Base-by-base conservation (phyloP, 2,888 invertebrate genomes). In the Ichneumon xanthorius region DNA sequence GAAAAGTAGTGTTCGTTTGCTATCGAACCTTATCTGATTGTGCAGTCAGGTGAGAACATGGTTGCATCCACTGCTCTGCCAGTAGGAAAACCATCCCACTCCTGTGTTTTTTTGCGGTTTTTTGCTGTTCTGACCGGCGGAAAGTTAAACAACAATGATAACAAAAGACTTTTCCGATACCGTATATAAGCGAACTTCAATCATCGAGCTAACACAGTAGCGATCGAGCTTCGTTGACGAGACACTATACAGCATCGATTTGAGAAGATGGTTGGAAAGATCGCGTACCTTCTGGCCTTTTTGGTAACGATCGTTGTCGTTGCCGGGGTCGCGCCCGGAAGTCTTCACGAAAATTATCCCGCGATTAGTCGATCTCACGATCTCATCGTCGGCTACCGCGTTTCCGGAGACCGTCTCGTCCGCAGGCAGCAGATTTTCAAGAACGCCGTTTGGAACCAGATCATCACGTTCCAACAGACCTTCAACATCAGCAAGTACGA, bases 391-490 rank as follows among this genome's bases (percentile, higher is more conserved):
- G 93, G 92, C 11, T 16, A 5, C 33, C 88, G 91, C 22, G 6
- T 84, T 48, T 70, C 87, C 0, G 90, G 90, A 2, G 93, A 93
- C 76, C 83, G 76, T 7, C 84, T 91, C 4, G 76, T 89, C 0
- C 9, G 84, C 0, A 84, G 50, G 26, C 75, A 90, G 40, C 86
- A 78, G 48, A 85, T 94, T 6, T 33, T 88, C 45, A 92, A 92
- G 87, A 80, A 83, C 0, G 91, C 92, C 7, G 86, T 89, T 7
- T 89, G 90, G 84, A 73, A 92, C 40, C 89, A 89, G 67, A 22
- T 79, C 26, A 85, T 91, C 9, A 88, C 89, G 14, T 77, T 89
- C 3, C 87, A 90, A 48, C 84, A 85, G 63, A 87, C 82, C 6
- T 92, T 91, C 87, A 90, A 90, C 7, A 33, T 84, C 4, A 58